Evolutionary conservation across 2,113 vertebrate species (phyloP).

Genomic region (Notothenia coriiceps): DNA sequence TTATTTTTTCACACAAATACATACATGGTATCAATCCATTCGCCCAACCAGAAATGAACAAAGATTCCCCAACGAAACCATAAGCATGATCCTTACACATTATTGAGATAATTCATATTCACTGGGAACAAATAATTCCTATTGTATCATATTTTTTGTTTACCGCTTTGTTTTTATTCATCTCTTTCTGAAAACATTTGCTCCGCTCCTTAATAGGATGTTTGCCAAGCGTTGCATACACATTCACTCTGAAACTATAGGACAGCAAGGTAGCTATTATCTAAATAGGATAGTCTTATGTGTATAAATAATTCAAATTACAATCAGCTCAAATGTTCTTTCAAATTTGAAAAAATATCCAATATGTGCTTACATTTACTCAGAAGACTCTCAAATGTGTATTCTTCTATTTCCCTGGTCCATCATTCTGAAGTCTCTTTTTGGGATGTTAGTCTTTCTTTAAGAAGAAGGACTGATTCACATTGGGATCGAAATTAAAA

Average conservation of each 20-base stretch:
- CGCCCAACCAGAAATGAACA: not conserved
- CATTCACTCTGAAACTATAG: constrained; percentile 26
- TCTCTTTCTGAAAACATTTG: constrained; percentile 6
- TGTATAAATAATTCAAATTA: constrained; percentile 36
- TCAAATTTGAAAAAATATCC: constrained; percentile 19
- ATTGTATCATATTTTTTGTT: not conserved
- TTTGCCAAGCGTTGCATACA: constrained; percentile 17
- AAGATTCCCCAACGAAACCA: not conserved
- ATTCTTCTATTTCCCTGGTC: constrained; percentile 10
- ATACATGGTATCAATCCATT: not conserved
- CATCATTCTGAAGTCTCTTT: constrained; percentile 18
- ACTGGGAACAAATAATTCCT: not conserved
- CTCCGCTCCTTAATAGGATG: constrained; percentile 17
- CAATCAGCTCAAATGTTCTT: constrained; percentile 30
- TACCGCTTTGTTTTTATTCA: constrained; percentile 22
- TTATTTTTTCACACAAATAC: not conserved
- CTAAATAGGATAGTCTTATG: constrained; percentile 30
- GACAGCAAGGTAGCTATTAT: constrained; percentile 35
- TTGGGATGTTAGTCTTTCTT: constrained; percentile 18
- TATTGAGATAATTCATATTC: not conserved
- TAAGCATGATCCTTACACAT: not conserved
- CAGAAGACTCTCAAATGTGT: constrained; percentile 30
- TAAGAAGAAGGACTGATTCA: constrained; percentile 17
- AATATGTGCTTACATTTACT: constrained; percentile 27
- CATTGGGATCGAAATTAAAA: constrained; percentile 35